These are phyloP conservation scores for Tetranychus cinnabarinus DNA, from an alignment of 1,140 invertebrate genomes.

Conservation along the genomic window DNA sequence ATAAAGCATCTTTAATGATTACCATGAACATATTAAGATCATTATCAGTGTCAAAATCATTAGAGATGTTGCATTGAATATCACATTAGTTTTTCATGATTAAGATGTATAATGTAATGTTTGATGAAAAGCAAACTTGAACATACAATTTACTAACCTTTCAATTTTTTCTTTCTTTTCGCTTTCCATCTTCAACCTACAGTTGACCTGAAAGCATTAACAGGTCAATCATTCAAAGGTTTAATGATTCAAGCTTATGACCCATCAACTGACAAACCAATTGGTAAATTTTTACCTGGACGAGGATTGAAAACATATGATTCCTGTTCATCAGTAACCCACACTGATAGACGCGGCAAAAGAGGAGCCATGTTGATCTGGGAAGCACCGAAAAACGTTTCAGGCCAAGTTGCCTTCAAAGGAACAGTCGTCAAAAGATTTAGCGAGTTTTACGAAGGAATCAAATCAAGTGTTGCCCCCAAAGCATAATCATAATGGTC, in stretches of 20 bases:
- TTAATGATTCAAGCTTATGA: conserved; percentile 10
- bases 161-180: too few relatives aligned
- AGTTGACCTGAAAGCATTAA: conserved; percentile 4
- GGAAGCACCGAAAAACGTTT: conserved; percentile 31
- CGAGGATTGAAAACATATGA: conserved; percentile 43
- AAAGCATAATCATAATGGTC: too few relatives aligned
- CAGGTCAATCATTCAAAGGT: conserved; percentile 8
- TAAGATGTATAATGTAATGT: too few relatives aligned
- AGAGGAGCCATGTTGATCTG: conserved; percentile 41
- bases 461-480: neutral
- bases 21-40: too few relatives aligned
- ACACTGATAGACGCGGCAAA: conserved; percentile 37
- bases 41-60: too few relatives aligned
- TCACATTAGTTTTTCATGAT: too few relatives aligned
- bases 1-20: too few relatives aligned
- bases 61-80: too few relatives aligned
- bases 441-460: conserved; percentile 6
- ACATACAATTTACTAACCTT: too few relatives aligned
- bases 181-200: neutral
- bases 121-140: too few relatives aligned
- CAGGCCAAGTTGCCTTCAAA: neutral
- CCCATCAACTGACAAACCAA: conserved; percentile 20
- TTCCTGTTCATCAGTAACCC: conserved; percentile 50
- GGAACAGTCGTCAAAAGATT: conserved; percentile 11
- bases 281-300: conserved; percentile 40